Percentiles rank a stretch among this genome's conserved stretches.
These are phyloP conservation scores for Furnarius figulus DNA, from an alignment of 2,113 vertebrate species.

Conservation along the genomic window DNA sequence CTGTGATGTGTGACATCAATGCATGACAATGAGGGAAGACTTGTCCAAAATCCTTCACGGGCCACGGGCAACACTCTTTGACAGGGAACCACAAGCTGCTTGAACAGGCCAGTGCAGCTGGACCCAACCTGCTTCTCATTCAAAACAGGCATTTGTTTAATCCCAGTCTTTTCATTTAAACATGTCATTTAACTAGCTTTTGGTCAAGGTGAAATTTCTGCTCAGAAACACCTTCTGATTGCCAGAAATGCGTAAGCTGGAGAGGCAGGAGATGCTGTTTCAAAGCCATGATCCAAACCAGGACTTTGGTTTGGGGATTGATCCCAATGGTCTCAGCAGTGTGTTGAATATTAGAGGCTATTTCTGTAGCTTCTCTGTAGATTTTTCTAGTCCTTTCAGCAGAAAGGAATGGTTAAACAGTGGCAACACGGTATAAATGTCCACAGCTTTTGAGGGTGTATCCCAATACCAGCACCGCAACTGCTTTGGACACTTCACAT, in stretches of 20 bases:
- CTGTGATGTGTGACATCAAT: neutral
- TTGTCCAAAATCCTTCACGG: slow-evolving; percentile 23
- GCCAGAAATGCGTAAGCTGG: neutral
- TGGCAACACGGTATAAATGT: neutral
- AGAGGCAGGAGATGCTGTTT: neutral
- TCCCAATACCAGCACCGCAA: neutral
- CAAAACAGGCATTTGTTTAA: neutral
- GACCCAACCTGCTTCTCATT: neutral
- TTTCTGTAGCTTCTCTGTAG: neutral
- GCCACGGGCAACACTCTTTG: neutral
- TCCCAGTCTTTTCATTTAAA: neutral
- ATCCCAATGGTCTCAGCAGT: neutral
- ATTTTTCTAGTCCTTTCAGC: neutral
- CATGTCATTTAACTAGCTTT: neutral
- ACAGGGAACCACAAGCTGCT: neutral
- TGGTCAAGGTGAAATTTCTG: neutral
- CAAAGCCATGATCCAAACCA: neutral
- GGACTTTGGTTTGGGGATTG: neutral
- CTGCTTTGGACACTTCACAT: neutral
- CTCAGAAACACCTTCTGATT: neutral
- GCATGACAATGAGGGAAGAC: neutral
- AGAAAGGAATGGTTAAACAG: neutral
- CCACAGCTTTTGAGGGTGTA: rapidly evolving
- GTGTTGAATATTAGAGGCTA: neutral
- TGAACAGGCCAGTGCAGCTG: neutral